phyloP scores from a whole-genome alignment of 2,797 vertebrate species.

The Chromis chromis region DNA sequence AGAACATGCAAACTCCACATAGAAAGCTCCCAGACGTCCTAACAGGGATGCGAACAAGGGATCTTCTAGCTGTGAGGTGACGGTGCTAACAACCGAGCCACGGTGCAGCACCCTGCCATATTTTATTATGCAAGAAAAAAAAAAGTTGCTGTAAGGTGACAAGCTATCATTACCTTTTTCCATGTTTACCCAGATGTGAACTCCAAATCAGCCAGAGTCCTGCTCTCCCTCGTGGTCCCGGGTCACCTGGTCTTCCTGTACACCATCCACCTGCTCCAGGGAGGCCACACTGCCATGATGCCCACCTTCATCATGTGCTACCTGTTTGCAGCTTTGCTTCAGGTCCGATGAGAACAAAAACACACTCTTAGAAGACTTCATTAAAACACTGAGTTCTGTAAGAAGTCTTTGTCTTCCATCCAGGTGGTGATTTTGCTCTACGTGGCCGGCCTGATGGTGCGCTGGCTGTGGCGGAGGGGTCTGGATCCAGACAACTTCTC shows the following conservation, averaged over 20 bases:
- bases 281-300: conserved; percentile 81
- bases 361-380: too few relatives aligned
- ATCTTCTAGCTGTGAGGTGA: too few relatives aligned
- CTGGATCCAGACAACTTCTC: conserved; percentile 92
- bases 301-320: conserved; percentile 86
- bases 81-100: too few relatives aligned
- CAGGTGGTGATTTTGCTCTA: conserved; percentile 90
- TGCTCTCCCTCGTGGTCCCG: conserved; percentile 87
- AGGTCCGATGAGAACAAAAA: conserved; percentile 67
- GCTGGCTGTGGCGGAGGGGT: conserved; percentile 86
- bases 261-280: conserved; percentile 86
- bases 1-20: too few relatives aligned
- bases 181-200: conserved; percentile 84
- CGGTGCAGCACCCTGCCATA: too few relatives aligned
- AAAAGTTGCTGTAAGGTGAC: neutral
- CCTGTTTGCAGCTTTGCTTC: conserved; percentile 86
- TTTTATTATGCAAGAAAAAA: too few relatives aligned
- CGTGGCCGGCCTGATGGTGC: conserved; percentile 84
- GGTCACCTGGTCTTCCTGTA: conserved; percentile 91
- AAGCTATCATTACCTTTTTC: neutral
- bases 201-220: conserved; percentile 89
- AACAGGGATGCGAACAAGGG: too few relatives aligned
- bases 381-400: neutral
- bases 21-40: too few relatives aligned
- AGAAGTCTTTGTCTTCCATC: neutral